Conservation (phyloP, 92 coral and sea anemone species). For the Ricordea florida region DNA sequence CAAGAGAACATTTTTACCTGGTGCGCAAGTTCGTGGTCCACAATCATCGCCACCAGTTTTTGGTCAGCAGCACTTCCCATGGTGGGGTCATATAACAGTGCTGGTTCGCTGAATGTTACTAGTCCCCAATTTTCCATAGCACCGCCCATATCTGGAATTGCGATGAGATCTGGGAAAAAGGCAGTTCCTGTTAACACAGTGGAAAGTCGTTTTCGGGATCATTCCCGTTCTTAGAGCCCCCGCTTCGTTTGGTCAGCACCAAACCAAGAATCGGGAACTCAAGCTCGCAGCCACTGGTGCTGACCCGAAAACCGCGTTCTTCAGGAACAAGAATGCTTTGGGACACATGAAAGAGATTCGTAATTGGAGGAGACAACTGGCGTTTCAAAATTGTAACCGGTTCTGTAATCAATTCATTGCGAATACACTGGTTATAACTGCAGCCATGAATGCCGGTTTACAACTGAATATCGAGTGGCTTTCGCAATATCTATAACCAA, state of each 20-base stretch:
- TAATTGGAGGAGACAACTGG: too few relatives aligned
- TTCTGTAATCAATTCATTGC: too few relatives aligned
- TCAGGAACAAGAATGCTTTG: not conserved
- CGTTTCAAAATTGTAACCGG: too few relatives aligned
- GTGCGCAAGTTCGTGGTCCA: slow-evolving; percentile 75
- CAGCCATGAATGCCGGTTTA: too few relatives aligned
- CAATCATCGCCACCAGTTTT: slow-evolving; percentile 64
- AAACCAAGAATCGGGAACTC: not conserved
- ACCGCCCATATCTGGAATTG: slow-evolving; percentile 89
- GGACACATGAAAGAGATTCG: not conserved
- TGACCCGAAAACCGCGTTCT: too few relatives aligned
- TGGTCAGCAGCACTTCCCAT: slow-evolving; percentile 64
- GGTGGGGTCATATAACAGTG: slow-evolving; percentile 51
- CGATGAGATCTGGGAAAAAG: slow-evolving; percentile 69
- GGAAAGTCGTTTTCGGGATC: too few relatives aligned
- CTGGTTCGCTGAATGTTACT: slow-evolving; percentile 78
- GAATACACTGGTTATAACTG: too few relatives aligned
- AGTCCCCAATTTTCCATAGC: slow-evolving; percentile 99
- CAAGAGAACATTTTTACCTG: slow-evolving; percentile 37
- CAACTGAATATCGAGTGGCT: too few relatives aligned
- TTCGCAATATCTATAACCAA: too few relatives aligned
- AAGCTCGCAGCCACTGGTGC: too few relatives aligned
- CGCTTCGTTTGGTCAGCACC: not conserved
- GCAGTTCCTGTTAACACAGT: not conserved
- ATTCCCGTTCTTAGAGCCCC: too few relatives aligned